Evolutionary conservation across 1,140 invertebrate species (phyloP).

Genomic region (Halotydeus destructor): DNA sequence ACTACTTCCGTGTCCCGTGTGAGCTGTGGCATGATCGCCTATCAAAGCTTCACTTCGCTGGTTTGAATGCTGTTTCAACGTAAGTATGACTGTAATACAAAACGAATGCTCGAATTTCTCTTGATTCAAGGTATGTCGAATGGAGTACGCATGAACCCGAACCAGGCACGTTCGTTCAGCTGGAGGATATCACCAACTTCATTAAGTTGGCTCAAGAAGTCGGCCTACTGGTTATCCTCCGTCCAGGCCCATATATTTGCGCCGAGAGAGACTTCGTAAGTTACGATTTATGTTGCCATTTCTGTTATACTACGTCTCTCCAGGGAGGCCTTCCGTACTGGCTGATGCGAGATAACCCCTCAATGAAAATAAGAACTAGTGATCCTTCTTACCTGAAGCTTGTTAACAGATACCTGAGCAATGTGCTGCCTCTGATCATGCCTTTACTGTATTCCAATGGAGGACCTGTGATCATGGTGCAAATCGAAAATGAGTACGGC

Average conservation of each 20-base stretch:
- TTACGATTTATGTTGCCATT: too few relatives aligned
- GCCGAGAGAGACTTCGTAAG: conserved; percentile 49
- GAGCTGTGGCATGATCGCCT: conserved; percentile 65
- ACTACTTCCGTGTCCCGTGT: conserved; percentile 68
- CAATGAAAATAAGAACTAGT: conserved; percentile 35
- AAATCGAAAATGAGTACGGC: conserved; percentile 19
- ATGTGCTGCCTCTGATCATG: conserved; percentile 32
- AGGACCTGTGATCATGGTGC: conserved; percentile 26
- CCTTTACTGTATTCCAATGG: conserved; percentile 33
- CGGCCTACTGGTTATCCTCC: conserved; percentile 55
- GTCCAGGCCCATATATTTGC: conserved; percentile 84
- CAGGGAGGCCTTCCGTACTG: conserved; percentile 67
- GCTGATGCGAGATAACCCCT: conserved; percentile 43
- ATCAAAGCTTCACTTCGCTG: conserved; percentile 55
- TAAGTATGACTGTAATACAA: conserved; percentile 28
- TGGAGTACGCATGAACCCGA: conserved; percentile 77
- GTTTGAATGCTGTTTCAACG: conserved; percentile 74
- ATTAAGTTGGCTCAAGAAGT: conserved; percentile 56
- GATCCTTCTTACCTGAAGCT: conserved; percentile 32
- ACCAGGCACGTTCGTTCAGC: conserved; percentile 34
- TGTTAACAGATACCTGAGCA: conserved; percentile 37
- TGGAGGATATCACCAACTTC: conserved; percentile 51
- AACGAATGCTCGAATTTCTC: background rate
- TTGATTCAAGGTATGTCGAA: conserved; percentile 50
- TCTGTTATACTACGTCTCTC: conserved; percentile 18